These are phyloP conservation scores for Bombylius major DNA, from an alignment of 2,888 invertebrate genomes.

Conservation along the genomic window DNA sequence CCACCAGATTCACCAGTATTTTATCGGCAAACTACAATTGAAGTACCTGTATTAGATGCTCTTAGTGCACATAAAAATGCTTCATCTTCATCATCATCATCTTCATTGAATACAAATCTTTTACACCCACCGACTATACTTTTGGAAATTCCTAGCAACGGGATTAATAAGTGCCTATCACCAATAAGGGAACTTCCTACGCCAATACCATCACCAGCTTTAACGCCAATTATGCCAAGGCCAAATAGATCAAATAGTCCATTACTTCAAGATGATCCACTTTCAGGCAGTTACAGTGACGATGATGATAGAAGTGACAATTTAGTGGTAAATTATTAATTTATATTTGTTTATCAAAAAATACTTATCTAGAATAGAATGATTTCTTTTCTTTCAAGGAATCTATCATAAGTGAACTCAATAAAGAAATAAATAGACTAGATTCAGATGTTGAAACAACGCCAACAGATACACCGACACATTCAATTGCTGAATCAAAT, in stretches of 20 bases:
- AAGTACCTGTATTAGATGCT: slow-evolving; percentile 53
- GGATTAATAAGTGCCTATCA: slow-evolving; percentile 62
- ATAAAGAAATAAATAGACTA: slow-evolving; percentile 8
- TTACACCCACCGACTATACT: slow-evolving; percentile 63
- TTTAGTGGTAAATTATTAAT: slow-evolving; percentile 13
- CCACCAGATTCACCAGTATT: slow-evolving; percentile 50
- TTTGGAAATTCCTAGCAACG: slow-evolving; percentile 56
- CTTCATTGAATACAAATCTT: slow-evolving; percentile 39
- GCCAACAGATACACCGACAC: slow-evolving; percentile 22
- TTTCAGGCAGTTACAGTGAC: slow-evolving; percentile 33
- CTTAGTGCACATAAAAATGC: slow-evolving; percentile 52
- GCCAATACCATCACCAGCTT: slow-evolving; percentile 55
- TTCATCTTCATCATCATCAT: slow-evolving; percentile 31
- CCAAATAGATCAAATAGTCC: slow-evolving; percentile 25
- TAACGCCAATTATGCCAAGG: slow-evolving; percentile 50
- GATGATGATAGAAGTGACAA: slow-evolving; percentile 34
- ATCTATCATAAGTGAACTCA: slow-evolving; percentile 8
- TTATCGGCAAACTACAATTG: slow-evolving; percentile 39
- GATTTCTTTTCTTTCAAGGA: background rate
- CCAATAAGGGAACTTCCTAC: slow-evolving; percentile 68
- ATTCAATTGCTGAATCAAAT: slow-evolving; percentile 19
- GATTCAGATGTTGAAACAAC: slow-evolving; percentile 22
- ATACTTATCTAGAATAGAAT: background rate
- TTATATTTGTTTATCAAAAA: background rate
- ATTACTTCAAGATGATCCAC: slow-evolving; percentile 24